Base-by-base conservation (phyloP, 2,113 vertebrate species). In the Triplophysa rosa region DNA sequence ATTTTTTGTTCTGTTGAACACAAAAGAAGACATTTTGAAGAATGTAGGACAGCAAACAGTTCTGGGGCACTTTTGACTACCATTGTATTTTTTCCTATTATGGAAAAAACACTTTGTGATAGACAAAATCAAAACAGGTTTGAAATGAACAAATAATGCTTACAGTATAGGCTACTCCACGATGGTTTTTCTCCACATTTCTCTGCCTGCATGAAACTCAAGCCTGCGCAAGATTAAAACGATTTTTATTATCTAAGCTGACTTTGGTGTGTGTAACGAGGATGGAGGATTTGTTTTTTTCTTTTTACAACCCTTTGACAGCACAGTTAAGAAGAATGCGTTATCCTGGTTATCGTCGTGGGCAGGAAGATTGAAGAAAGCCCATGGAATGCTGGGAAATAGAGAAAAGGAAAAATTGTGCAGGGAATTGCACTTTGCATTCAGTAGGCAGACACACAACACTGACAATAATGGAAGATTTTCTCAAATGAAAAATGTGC, bases 401-500 rank as follows among this genome's bases (percentile, higher is more conserved):
- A 21, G 4, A 72, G 70, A 23, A 73, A 21, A 56, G 70, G 5
- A 72, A 17, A 65, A 72, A 58, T 8, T 40, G 29, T 40, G 68
- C 24, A 70, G 49, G 68, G 68, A 56, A 70, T 56, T 33, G 11
- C 68, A 58, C 66, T 72, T 42, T 21, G 56, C 80, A 45, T 12
- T 45, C 42, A 11, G 70, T 47, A 67, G 29, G 66, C 45, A 56
- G 40, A 49, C 29, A 45, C 19, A 23, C 24, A 19, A 49, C 33
- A 19, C 52, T 47, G 58, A 74, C 37, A 67, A 70, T 42, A 24
- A 54, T 1, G 21, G 16, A 10, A 78, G 54, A 80, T 66, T 78
- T 71, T 74, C 54, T 49, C 75, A 52, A 79, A 84, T 37, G 40
- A 67, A 37, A 63, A 90, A 79, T 79, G 5, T 90, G 88, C 82